Conservation (phyloP, 2,888 invertebrate species). For the Tenthredo mesomela region DNA sequence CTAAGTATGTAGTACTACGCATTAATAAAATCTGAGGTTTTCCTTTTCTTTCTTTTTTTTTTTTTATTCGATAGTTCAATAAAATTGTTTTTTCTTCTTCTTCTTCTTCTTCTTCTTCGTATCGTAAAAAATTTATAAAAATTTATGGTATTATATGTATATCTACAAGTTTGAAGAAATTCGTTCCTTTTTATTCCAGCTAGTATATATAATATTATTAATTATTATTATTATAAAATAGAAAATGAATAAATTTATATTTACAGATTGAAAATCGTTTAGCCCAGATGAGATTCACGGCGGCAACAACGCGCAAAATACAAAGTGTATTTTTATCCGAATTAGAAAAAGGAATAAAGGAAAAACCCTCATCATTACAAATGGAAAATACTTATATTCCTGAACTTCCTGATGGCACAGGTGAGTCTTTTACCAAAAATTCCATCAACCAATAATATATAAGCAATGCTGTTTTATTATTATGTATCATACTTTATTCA, state of each 20-base stretch:
- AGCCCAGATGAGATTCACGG: constrained; percentile 74
- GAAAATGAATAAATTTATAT: not conserved
- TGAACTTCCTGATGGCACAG: constrained; percentile 85
- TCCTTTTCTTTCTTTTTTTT: too few relatives aligned
- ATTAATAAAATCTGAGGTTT: too few relatives aligned
- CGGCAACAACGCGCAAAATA: constrained; percentile 79
- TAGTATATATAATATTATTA: too few relatives aligned
- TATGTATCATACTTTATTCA: not conserved
- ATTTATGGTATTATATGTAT: too few relatives aligned
- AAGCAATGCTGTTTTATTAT: not conserved
- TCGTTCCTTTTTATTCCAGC: too few relatives aligned
- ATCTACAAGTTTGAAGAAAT: too few relatives aligned
- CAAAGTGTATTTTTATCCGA: constrained; percentile 82
- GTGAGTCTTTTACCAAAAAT: constrained; percentile 73
- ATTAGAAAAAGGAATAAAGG: constrained; percentile 83
- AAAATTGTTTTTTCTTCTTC: too few relatives aligned
- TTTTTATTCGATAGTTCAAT: too few relatives aligned
- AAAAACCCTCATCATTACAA: constrained; percentile 84
- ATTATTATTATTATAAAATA: too few relatives aligned
- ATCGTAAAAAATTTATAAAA: too few relatives aligned
- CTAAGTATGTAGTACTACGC: too few relatives aligned
- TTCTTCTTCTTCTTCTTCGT: too few relatives aligned
- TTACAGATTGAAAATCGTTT: constrained; percentile 70
- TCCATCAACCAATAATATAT: not conserved
- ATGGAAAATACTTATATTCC: constrained; percentile 90